Conservation (phyloP, 2,888 invertebrate species). For the Drosophila koepferae region DNA sequence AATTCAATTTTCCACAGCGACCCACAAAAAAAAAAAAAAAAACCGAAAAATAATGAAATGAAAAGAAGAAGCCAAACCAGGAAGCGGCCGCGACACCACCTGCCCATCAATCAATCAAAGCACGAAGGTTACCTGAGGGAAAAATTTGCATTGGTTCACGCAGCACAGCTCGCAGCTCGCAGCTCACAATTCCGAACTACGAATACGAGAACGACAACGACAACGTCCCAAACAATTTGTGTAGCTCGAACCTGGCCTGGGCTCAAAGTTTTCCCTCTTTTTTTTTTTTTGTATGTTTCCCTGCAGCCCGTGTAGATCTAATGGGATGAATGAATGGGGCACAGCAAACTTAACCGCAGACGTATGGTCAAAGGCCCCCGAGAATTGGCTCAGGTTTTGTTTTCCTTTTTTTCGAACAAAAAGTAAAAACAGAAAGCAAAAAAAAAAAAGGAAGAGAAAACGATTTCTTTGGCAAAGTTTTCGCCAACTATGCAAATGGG, state of each 20-base stretch:
- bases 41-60: not conserved
- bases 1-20: constrained; percentile 70
- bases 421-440: constrained; percentile 17
- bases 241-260: constrained; percentile 34
- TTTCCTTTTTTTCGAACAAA: constrained; percentile 23
- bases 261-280: constrained; percentile 26
- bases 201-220: constrained; percentile 10
- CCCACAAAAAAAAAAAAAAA: constrained; percentile 7
- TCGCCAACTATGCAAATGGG: constrained; percentile 16
- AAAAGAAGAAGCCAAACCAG: constrained; percentile 23
- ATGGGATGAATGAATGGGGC: constrained; percentile 53
- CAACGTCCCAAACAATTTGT: constrained; percentile 72
- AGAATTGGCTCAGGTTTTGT: constrained; percentile 72
- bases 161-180: constrained; percentile 46
- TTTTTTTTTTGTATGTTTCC: not conserved
- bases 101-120: constrained; percentile 78
- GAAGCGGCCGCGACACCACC: constrained; percentile 53
- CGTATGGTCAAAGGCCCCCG: constrained; percentile 74
- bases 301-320: constrained; percentile 33
- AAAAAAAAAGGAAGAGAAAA: constrained; percentile 23
- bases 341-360: constrained; percentile 75
- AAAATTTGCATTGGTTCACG: constrained; percentile 77
- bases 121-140: constrained; percentile 79
- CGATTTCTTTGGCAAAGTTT: constrained; percentile 45
- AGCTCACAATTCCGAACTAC: constrained; percentile 17